Percentiles rank a stretch among this genome's conserved stretches.
Evolutionary conservation across 2,888 invertebrate species (phyloP).

Genomic region (Nomada ruficornis): DNA sequence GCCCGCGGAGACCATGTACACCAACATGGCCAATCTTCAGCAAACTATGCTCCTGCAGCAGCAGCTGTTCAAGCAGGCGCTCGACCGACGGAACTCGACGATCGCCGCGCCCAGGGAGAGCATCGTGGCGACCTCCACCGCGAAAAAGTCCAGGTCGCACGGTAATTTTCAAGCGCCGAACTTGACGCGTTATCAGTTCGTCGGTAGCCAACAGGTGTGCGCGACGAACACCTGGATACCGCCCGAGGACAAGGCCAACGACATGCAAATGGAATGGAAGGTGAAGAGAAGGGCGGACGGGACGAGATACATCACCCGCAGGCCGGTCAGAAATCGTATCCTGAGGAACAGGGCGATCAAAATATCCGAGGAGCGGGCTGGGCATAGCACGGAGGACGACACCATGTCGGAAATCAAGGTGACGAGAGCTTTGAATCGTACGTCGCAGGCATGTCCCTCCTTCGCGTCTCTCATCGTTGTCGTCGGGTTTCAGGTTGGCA

Average conservation of each 20-base stretch:
- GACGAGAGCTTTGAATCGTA: constrained; percentile 33
- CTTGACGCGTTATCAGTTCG: constrained; percentile 87
- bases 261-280: constrained; percentile 89
- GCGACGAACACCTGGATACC: constrained; percentile 72
- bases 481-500: constrained; percentile 85
- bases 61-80: constrained; percentile 86
- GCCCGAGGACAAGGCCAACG: constrained; percentile 77
- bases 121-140: neutral
- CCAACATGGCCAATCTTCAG: constrained; percentile 88
- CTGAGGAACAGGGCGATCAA: constrained; percentile 89
- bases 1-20: constrained; percentile 88
- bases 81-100: constrained; percentile 82
- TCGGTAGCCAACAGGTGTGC: constrained; percentile 86
- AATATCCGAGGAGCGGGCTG: constrained; percentile 88
- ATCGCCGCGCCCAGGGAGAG: constrained; percentile 38
- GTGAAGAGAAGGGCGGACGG: constrained; percentile 92
- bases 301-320: constrained; percentile 90
- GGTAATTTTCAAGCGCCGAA: constrained; percentile 86
- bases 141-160: constrained; percentile 77
- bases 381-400: constrained; percentile 90
- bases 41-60: constrained; percentile 90
- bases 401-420: constrained; percentile 91
- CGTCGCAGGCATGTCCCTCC: neutral
- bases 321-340: constrained; percentile 89
- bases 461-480: constrained; percentile 19